phyloP scores from a whole-genome alignment of 92 coral and sea anemone species.

The Zoanthus gigantus region DNA sequence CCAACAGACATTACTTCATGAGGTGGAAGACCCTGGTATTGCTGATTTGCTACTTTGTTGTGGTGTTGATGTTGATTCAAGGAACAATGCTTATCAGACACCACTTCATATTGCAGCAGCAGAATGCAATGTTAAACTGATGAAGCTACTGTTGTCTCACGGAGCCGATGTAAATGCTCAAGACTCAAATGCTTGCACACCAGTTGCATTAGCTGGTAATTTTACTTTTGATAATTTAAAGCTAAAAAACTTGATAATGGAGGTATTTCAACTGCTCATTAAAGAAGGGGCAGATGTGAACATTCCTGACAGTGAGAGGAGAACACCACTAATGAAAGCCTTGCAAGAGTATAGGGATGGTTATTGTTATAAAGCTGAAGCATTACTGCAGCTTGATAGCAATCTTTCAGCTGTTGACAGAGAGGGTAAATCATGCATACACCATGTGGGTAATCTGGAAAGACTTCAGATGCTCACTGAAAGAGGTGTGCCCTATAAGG shows the following conservation, averaged over 20 bases:
- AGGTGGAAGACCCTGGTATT: not conserved
- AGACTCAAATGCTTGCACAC: constrained; percentile 21
- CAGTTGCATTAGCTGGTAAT: not conserved
- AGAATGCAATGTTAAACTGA: constrained; percentile 3
- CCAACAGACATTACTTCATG: constrained; percentile 27
- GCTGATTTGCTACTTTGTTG: constrained; percentile 24
- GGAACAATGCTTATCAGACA: constrained; percentile 9
- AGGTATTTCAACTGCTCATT: constrained; percentile 25
- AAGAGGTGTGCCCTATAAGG: constrained; percentile 33
- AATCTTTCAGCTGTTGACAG: constrained; percentile 25
- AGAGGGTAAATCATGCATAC: constrained; percentile 22
- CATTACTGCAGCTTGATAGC: constrained; percentile 30
- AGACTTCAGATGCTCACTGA: constrained; percentile 22
- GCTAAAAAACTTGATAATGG: not conserved
- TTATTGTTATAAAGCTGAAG: not conserved
- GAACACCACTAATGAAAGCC: constrained; percentile 32
- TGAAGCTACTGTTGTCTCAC: constrained; percentile 11
- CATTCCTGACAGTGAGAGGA: constrained; percentile 27
- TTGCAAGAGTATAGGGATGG: not conserved
- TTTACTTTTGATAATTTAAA: not conserved
- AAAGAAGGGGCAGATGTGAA: constrained; percentile 49
- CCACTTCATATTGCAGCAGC: constrained; percentile 44
- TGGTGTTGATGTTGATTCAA: constrained; percentile 17
- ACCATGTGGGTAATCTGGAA: constrained; percentile 18
- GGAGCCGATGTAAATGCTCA: constrained; percentile 46